A percentile compares a stretch with the other conserved stretches of the same genome.
phyloP scores from a whole-genome alignment of 2,888 invertebrate species.

The Acrobasis consociella region DNA sequence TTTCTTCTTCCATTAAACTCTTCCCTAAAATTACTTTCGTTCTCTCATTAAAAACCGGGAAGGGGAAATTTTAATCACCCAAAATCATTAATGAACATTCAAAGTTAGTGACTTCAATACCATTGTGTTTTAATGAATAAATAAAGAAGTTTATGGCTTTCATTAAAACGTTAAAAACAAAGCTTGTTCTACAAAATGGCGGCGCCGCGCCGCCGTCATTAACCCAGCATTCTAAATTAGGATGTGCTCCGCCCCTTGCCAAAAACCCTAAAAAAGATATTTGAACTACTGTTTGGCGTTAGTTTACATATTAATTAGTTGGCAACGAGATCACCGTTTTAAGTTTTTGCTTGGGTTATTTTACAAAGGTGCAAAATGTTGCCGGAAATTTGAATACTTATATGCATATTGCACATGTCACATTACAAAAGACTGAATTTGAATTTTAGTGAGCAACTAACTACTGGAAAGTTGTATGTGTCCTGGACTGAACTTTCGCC shows the following conservation, averaged over 20 bases:
- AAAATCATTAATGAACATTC: conserved; percentile 21
- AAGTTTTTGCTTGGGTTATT: not conserved
- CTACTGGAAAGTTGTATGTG: too few species aligned
- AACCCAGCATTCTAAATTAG: conserved; percentile 45
- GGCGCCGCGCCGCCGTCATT: conserved; percentile 37
- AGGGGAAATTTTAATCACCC: conserved; percentile 3
- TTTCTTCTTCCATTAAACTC: not conserved
- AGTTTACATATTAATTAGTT: conserved; percentile 62
- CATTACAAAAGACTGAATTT: too few species aligned
- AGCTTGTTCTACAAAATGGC: conserved; percentile 39
- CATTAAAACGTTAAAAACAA: conserved; percentile 40
- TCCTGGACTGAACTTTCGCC: too few species aligned
- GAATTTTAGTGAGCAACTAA: too few species aligned
- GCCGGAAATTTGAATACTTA: conserved; percentile 36
- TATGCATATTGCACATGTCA: conserved; percentile 22
- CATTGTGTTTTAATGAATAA: conserved; percentile 31
- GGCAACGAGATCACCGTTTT: conserved; percentile 42
- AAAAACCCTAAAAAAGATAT: conserved; percentile 41
- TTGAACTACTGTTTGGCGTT: conserved; percentile 57
- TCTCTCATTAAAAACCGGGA: conserved; percentile 8
- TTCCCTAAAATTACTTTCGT: not conserved
- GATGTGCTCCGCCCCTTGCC: conserved; percentile 47
- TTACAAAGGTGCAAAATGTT: not conserved
- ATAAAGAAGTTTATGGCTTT: conserved; percentile 34
- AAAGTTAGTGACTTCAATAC: conserved; percentile 19